Conservation (phyloP, 2,113 vertebrate genomes). For the Alexandromys fortis region DNA sequence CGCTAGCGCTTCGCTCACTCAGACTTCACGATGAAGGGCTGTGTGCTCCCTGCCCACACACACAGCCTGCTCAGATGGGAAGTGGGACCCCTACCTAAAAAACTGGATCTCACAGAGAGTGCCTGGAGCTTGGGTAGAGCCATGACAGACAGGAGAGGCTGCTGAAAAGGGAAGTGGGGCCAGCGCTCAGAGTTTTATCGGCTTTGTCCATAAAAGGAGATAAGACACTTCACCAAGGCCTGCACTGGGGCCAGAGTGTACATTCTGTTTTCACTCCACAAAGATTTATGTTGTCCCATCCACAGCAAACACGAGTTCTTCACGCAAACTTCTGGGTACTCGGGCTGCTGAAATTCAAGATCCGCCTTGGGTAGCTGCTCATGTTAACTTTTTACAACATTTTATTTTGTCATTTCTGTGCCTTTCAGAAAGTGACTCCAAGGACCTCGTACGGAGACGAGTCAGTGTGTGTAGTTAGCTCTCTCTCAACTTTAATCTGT, state of each 20-base stretch:
- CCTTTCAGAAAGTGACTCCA: constrained; percentile 46
- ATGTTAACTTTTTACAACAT: not conserved
- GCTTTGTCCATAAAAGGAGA: constrained; percentile 76
- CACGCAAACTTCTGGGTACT: not conserved
- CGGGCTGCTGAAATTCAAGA: not conserved
- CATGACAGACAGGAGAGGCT: not conserved
- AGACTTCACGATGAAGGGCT: not conserved
- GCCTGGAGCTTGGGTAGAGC: not conserved
- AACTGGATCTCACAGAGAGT: not conserved
- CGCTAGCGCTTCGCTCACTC: not conserved
- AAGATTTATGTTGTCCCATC: not conserved
- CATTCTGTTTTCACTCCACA: not conserved
- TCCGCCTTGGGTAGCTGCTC: not conserved
- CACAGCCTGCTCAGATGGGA: not conserved
- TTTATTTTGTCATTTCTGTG: not conserved
- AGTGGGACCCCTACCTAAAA: not conserved
- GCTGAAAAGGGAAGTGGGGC: constrained; percentile 46
- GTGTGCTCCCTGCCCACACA: not conserved
- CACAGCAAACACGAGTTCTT: not conserved
- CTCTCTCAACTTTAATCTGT: not conserved
- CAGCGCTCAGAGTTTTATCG: constrained; percentile 56
- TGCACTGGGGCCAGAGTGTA: not conserved
- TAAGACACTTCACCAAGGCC: not conserved
- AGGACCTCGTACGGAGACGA: not conserved
- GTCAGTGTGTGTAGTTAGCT: not conserved